These are phyloP conservation scores for Lophius americanus DNA, from an alignment of 2,797 vertebrate species.

Conservation along the genomic window DNA sequence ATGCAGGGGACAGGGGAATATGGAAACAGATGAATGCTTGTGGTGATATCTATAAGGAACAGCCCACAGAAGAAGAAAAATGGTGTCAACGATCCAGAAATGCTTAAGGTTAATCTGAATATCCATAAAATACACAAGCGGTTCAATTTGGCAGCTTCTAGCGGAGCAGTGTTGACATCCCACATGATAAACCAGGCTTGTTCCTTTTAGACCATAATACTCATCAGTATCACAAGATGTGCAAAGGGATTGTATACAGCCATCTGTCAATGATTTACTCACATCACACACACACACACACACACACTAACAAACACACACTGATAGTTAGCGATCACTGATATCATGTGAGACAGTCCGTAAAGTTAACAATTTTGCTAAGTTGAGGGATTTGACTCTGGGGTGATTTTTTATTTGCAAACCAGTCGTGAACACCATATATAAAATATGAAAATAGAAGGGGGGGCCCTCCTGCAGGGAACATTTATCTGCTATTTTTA, in stretches of 20 bases:
- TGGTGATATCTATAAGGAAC: too few species aligned
- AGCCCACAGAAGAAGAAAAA: too few species aligned
- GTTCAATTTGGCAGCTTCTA: not conserved
- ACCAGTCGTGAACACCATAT: too few species aligned
- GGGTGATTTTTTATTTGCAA: too few species aligned
- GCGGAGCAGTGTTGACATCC: not conserved
- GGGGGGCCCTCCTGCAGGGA: too few species aligned
- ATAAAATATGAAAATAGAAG: too few species aligned
- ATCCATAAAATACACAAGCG: too few species aligned
- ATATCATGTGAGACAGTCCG: conserved; percentile 34
- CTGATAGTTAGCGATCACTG: not conserved
- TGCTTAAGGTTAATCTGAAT: too few species aligned
- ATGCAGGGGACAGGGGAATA: too few species aligned
- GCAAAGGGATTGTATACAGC: not conserved
- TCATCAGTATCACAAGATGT: not conserved
- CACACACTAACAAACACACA: not conserved
- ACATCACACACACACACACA: not conserved
- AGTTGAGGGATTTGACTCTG: not conserved
- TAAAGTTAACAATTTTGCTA: conserved; percentile 17
- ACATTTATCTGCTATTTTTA: too few species aligned
- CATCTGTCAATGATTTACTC: not conserved
- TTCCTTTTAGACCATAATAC: not conserved
- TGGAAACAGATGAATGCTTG: too few species aligned
- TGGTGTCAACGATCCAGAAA: too few species aligned
- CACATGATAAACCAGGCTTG: not conserved